phyloP scores from a whole-genome alignment of 1,140 invertebrate genomes.

The Cydia amplana region DNA sequence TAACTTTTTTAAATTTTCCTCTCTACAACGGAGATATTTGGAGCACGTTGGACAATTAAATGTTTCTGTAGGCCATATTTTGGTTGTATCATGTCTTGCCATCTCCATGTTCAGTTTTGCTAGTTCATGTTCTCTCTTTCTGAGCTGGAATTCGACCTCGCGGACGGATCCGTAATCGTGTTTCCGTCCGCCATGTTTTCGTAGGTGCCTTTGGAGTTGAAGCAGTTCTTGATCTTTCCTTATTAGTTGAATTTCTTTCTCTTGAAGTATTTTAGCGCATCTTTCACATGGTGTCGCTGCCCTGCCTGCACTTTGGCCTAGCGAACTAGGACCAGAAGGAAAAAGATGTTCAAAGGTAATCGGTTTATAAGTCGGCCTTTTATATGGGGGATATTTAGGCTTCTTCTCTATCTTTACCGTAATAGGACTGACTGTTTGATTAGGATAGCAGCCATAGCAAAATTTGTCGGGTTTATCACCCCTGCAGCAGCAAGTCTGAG shows the following conservation, averaged over 20 bases:
- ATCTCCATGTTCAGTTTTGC: neutral
- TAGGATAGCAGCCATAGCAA: conserved; percentile 5
- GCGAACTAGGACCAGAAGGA: neutral
- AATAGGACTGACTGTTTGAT: neutral
- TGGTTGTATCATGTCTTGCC: neutral
- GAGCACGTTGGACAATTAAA: neutral
- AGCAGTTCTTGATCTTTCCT: neutral
- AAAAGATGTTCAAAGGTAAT: neutral
- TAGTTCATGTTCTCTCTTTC: neutral
- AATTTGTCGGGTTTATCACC: neutral
- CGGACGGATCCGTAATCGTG: neutral
- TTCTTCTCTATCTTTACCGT: neutral
- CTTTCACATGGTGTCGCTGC: neutral
- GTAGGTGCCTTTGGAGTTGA: neutral
- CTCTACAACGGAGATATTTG: neutral
- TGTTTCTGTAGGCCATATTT: neutral
- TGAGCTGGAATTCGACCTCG: neutral
- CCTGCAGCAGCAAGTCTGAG: neutral
- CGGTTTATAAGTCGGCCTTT: neutral
- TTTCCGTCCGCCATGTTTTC: neutral
- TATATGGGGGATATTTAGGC: neutral
- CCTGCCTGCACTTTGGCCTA: neutral
- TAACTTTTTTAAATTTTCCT: neutral
- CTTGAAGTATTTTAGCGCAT: neutral
- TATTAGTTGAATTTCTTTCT: neutral